Percentiles rank a stretch among this genome's conserved stretches.
Conservation (phyloP, 1,140 invertebrate genomes). For the Sinonovacula constricta region DNA sequence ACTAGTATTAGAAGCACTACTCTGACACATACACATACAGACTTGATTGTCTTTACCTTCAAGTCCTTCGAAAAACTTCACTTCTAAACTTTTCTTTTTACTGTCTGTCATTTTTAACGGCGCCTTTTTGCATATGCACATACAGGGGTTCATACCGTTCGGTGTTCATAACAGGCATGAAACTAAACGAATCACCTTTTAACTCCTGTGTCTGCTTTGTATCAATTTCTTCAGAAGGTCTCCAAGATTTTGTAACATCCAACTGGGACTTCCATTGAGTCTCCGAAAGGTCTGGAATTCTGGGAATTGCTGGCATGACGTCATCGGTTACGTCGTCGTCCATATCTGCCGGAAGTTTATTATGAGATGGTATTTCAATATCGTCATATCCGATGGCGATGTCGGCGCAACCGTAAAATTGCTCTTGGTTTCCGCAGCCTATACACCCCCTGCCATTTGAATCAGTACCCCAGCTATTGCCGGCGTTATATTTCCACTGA, state of each 20-base stretch:
- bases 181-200: slow-evolving; percentile 29
- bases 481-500: slow-evolving; percentile 77
- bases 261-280: too few relatives aligned
- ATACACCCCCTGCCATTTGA: slow-evolving; percentile 61
- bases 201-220: slow-evolving; percentile 24
- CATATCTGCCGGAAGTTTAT: slow-evolving; percentile 43
- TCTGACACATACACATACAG: slow-evolving; percentile 55
- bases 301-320: slow-evolving; percentile 10
- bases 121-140: slow-evolving; percentile 46
- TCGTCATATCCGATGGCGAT: slow-evolving; percentile 70
- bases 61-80: slow-evolving; percentile 34
- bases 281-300: background rate
- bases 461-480: slow-evolving; percentile 74
- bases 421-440: slow-evolving; percentile 73
- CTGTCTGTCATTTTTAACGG: slow-evolving; percentile 26
- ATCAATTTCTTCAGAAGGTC: background rate
- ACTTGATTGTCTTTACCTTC: slow-evolving; percentile 47
- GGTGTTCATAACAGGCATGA: slow-evolving; percentile 47
- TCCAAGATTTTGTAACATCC: too few relatives aligned
- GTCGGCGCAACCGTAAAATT: slow-evolving; percentile 75
- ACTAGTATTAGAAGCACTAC: too few relatives aligned
- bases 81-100: slow-evolving; percentile 9
- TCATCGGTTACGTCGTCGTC: slow-evolving; percentile 24
- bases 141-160: slow-evolving; percentile 47
- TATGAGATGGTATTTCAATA: slow-evolving; percentile 44